Conservation (phyloP, 2,113 vertebrate species). For the Uropsilus gracilis region DNA sequence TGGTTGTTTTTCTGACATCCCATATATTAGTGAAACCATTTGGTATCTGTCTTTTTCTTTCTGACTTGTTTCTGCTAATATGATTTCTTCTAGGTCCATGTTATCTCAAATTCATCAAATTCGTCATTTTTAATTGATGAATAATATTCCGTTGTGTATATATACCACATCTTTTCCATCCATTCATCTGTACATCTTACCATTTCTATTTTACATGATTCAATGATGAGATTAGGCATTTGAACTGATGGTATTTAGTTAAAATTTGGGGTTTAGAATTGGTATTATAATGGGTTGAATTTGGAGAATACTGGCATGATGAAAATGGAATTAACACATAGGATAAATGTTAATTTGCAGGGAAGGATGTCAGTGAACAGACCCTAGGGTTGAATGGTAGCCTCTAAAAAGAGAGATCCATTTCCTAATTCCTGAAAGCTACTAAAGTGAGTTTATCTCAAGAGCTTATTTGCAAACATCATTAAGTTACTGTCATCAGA, state of each 20-base stretch:
- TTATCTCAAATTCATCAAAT: no score
- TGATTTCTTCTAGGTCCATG: no score
- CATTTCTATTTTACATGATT: not conserved
- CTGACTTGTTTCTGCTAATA: no score
- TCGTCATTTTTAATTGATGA: no score
- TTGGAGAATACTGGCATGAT: not conserved
- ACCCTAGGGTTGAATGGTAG: not conserved
- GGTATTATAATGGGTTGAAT: not conserved
- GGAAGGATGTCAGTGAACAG: fast-evolving
- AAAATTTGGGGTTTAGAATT: not conserved
- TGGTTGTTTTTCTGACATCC: no score
- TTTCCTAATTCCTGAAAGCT: not conserved
- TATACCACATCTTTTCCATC: no score
- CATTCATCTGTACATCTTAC: no score
- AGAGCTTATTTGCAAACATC: not conserved
- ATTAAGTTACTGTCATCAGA: not conserved
- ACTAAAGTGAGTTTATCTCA: not conserved
- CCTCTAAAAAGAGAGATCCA: not conserved
- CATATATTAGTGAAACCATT: no score
- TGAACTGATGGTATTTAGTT: not conserved
- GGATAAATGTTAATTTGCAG: not conserved
- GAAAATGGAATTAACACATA: not conserved
- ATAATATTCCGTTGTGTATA: no score
- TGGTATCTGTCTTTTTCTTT: no score
- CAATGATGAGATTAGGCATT: not conserved